Evolutionary conservation across 2,797 vertebrate species (phyloP).

Genomic region (Prionace glauca): DNA sequence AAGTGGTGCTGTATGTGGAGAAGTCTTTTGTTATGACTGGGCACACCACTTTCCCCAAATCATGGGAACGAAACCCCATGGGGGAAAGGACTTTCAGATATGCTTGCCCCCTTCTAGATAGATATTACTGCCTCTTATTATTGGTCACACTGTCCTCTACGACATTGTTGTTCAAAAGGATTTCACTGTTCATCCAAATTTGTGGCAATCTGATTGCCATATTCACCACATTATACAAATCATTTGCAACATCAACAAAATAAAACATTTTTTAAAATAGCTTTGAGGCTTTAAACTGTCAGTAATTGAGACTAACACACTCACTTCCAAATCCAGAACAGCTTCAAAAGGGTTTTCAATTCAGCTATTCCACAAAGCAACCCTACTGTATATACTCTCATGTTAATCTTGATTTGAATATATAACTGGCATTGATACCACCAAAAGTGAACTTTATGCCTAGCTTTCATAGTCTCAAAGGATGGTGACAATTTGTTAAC

Average conservation of each 20-base stretch:
- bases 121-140: not conserved
- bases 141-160: not conserved
- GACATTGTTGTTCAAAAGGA: no score
- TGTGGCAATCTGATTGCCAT: no score
- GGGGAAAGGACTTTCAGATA: not conserved
- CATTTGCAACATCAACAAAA: no score
- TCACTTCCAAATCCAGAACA: not conserved
- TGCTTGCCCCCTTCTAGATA: no score
- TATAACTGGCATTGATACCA: not conserved
- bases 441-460: not conserved
- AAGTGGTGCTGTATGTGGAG: no score
- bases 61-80: no score
- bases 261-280: no score
- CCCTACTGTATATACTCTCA: not conserved
- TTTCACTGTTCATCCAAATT: no score
- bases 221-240: no score
- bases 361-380: not conserved
- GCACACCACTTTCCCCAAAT: no score
- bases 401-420: not conserved
- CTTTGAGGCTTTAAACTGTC: no score
- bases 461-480: not conserved
- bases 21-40: no score
- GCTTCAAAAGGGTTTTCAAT: not conserved
- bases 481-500: not conserved
- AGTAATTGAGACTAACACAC: not conserved